Percentiles rank a stretch among this genome's conserved stretches.
Conservation (phyloP, 1,140 invertebrate species). For the Pseudomyrmex sp. region DNA sequence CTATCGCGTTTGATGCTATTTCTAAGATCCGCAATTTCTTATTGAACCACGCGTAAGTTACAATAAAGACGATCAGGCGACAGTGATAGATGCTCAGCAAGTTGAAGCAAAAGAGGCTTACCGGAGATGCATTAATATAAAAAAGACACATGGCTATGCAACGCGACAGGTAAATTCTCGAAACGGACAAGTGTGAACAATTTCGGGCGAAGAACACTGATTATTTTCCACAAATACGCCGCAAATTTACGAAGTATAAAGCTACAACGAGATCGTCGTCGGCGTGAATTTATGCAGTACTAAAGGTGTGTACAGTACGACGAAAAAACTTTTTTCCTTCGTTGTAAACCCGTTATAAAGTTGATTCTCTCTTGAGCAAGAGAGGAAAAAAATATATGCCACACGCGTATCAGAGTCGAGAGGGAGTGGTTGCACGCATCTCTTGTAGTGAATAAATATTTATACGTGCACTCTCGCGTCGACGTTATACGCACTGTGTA, state of each 20-base stretch:
- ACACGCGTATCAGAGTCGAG: constrained; percentile 36
- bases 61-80: constrained; percentile 64
- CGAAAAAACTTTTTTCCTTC: constrained; percentile 41
- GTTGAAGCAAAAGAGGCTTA: not conserved
- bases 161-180: constrained; percentile 18
- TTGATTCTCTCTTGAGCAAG: constrained; percentile 27
- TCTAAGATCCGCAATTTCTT: constrained; percentile 65
- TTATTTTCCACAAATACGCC: constrained; percentile 46
- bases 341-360: constrained; percentile 46
- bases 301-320: not conserved
- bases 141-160: not conserved
- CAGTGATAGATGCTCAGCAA: constrained; percentile 61
- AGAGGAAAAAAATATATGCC: constrained; percentile 34
- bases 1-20: constrained; percentile 48
- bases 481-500: constrained; percentile 38
- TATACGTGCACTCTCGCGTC: constrained; percentile 62
- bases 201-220: constrained; percentile 25
- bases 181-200: constrained; percentile 31
- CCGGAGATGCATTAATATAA: constrained; percentile 42
- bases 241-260: constrained; percentile 27
- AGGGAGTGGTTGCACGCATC: constrained; percentile 46
- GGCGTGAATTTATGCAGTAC: constrained; percentile 45
- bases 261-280: not conserved
- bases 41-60: constrained; percentile 55
- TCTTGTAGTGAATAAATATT: constrained; percentile 62